Conservation (phyloP, 2,797 vertebrate genomes). For the Pipistrellus pygmaeus region DNA sequence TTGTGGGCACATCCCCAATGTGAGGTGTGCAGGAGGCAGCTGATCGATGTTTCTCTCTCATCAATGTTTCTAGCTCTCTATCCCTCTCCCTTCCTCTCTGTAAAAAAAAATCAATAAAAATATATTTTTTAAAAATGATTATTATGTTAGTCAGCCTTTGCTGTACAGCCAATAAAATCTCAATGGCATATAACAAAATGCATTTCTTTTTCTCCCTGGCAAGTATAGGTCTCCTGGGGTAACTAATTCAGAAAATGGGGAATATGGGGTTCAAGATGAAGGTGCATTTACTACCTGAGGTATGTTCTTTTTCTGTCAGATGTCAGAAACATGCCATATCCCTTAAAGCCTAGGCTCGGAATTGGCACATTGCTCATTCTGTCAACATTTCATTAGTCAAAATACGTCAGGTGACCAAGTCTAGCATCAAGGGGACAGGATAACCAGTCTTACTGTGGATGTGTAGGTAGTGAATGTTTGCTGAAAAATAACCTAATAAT, state of each 20-base stretch:
- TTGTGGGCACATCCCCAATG: too few species aligned
- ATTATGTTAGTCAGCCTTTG: not conserved
- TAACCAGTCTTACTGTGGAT: not conserved
- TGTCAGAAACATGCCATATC: not conserved
- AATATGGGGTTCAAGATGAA: not conserved
- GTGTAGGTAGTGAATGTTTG: not conserved
- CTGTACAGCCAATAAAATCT: not conserved
- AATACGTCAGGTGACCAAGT: not conserved
- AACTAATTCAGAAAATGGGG: not conserved
- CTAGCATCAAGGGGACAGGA: not conserved
- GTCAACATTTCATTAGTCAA: not conserved
- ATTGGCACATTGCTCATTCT: not conserved
- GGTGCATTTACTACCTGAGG: not conserved
- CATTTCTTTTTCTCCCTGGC: not conserved
- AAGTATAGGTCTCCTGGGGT: not conserved
- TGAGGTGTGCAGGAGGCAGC: too few species aligned
- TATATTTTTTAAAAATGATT: not conserved
- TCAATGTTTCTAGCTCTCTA: too few species aligned
- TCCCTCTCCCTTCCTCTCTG: too few species aligned
- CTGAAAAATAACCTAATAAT: not conserved
- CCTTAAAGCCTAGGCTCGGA: not conserved
- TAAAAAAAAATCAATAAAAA: too few species aligned
- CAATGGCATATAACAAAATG: not conserved
- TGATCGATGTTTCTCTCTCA: too few species aligned
- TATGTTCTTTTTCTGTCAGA: not conserved